Percentiles rank a stretch among this genome's conserved stretches.
phyloP scores from a whole-genome alignment of 2,888 invertebrate species.

The Octodonta nipae region DNA sequence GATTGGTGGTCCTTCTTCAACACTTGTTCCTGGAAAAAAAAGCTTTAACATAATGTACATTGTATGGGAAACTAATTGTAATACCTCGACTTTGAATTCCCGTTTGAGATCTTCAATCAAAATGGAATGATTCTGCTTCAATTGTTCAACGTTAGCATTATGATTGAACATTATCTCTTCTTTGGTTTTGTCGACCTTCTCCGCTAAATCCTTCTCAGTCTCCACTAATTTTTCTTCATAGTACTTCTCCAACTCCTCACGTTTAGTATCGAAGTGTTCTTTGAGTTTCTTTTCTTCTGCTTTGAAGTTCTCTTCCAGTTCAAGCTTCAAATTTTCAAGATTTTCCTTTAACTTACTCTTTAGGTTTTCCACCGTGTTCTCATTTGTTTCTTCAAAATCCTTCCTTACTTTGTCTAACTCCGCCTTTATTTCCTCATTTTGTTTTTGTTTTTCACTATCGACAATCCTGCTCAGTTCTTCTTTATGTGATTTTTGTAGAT shows the following conservation, averaged over 20 bases:
- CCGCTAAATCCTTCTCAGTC: conserved; percentile 41
- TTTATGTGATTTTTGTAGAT: conserved; percentile 32
- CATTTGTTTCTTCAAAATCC: conserved; percentile 39
- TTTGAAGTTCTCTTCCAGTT: conserved; percentile 26
- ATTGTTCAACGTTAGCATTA: conserved; percentile 40
- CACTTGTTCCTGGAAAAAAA: conserved; percentile 45
- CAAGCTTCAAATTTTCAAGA: conserved; percentile 36
- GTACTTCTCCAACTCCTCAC: conserved; percentile 37
- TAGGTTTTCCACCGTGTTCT: conserved; percentile 26
- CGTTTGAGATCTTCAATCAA: conserved; percentile 47
- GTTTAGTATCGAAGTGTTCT: conserved; percentile 27
- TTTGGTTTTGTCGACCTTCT: conserved; percentile 34
- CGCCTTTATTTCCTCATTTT: conserved; percentile 28
- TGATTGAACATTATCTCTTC: conserved; percentile 42
- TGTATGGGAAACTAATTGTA: too few relatives aligned
- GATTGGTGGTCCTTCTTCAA: conserved; percentile 55
- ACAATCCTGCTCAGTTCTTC: conserved; percentile 43
- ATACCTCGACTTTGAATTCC: conserved; percentile 54
- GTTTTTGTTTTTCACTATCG: conserved; percentile 28
- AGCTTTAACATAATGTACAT: too few relatives aligned
- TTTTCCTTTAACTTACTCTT: conserved; percentile 34
- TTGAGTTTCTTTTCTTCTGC: conserved; percentile 28
- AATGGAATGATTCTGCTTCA: conserved; percentile 45
- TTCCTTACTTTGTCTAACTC: conserved; percentile 39
- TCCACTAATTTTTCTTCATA: conserved; percentile 39